Evolutionary conservation across 2,797 vertebrate genomes (phyloP).

Genomic region (Trachops cirrhosus): DNA sequence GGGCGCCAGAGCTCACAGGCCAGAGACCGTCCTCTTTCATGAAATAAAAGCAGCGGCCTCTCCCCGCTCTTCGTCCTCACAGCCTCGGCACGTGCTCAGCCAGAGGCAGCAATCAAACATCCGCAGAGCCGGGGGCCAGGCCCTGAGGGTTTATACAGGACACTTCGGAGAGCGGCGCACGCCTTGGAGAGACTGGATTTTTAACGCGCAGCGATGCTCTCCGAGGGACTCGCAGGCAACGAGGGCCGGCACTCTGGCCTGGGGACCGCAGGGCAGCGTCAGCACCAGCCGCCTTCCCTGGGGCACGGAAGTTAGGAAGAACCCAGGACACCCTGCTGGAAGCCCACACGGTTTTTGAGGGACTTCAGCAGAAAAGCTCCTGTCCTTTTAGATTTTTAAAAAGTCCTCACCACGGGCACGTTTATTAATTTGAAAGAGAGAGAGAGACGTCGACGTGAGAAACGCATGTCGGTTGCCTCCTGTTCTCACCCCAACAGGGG

Average conservation of each 20-base stretch:
- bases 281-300: not conserved
- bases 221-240: not conserved
- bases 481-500: no score
- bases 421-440: no score
- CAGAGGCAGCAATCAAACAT: not conserved
- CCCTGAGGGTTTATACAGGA: not conserved
- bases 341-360: not conserved
- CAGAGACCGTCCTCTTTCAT: not conserved
- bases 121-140: not conserved
- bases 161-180: not conserved
- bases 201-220: not conserved
- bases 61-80: not conserved
- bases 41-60: not conserved
- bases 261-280: not conserved
- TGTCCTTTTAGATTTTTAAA: not conserved
- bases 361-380: not conserved
- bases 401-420: no score
- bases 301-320: not conserved
- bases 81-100: not conserved
- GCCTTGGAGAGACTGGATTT: not conserved
- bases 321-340: not conserved
- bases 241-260: not conserved
- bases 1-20: not conserved
- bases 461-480: no score
- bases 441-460: no score